phyloP scores from a whole-genome alignment of 1,140 invertebrate genomes.

The Hycleus cichorii region DNA sequence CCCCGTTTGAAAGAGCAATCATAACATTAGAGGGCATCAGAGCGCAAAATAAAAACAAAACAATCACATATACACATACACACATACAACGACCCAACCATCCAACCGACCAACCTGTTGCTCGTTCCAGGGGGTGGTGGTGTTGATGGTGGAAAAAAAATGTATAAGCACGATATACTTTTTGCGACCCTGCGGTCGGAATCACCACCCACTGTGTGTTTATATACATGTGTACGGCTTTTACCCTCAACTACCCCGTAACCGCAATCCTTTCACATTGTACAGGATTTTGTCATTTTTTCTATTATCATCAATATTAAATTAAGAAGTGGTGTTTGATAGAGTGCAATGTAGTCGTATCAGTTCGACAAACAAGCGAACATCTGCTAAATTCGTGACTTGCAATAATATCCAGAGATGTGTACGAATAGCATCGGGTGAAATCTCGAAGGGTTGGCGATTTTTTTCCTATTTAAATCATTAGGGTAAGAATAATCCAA shows the following conservation, averaged over 20 bases:
- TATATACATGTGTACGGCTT: slow-evolving; percentile 1
- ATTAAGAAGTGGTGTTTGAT: too few species aligned
- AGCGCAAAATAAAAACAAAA: slow-evolving; percentile 24
- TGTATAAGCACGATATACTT: slow-evolving; percentile 22
- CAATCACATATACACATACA: not conserved
- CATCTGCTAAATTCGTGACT: slow-evolving; percentile 33
- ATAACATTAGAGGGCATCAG: slow-evolving; percentile 16
- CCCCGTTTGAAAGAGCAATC: slow-evolving; percentile 7
- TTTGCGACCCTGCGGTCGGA: slow-evolving; percentile 21
- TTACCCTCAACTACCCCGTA: slow-evolving; percentile 13
- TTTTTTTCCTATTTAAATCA: too few species aligned
- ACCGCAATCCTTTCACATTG: slow-evolving; percentile 24
- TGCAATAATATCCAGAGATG: slow-evolving; percentile 28
- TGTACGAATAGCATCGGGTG: not conserved
- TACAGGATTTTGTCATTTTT: slow-evolving; percentile 8
- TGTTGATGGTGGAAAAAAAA: slow-evolving; percentile 13
- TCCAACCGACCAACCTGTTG: slow-evolving; percentile 18
- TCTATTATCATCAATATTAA: too few species aligned
- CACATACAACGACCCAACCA: not conserved
- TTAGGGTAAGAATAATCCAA: too few species aligned
- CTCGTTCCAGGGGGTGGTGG: slow-evolving; percentile 3
- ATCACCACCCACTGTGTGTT: slow-evolving; percentile 25
- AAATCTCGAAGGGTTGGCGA: slow-evolving; percentile 10
- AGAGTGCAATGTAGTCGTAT: slow-evolving; percentile 26
- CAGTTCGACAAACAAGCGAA: slow-evolving; percentile 30